phyloP scores from a whole-genome alignment of 2,113 vertebrate genomes.

The Theristicus caerulescens region DNA sequence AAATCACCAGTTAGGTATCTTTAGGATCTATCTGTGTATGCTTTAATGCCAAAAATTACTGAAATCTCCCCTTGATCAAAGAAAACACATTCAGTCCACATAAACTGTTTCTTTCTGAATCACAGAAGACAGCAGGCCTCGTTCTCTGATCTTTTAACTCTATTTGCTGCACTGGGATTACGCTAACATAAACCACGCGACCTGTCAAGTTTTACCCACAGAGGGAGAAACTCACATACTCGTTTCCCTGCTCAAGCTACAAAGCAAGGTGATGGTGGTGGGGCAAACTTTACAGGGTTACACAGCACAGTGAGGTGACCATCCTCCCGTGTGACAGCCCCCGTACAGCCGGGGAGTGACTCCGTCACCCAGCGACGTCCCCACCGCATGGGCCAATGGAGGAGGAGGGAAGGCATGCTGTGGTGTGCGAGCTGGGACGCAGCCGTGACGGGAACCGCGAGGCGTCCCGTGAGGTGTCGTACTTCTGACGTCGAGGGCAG shows the following conservation, averaged over 20 bases:
- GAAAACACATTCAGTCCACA: not conserved
- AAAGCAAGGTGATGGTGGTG: accelerated
- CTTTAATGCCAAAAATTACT: not conserved
- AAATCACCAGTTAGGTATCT: not conserved
- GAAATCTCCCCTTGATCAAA: not conserved
- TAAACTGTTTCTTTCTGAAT: not conserved
- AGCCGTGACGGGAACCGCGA: accelerated
- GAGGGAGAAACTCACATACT: not conserved
- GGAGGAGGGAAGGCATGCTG: not conserved
- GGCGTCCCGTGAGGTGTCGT: accelerated
- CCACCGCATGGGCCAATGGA: accelerated
- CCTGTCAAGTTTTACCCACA: not conserved
- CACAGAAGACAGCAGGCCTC: not conserved
- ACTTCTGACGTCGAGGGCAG: too few species aligned
- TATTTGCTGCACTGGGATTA: not conserved
- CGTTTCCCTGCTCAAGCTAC: not conserved
- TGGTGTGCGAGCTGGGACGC: not conserved
- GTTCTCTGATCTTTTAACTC: not conserved
- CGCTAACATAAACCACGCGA: not conserved
- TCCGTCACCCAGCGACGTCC: not conserved
- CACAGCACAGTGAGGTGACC: not conserved
- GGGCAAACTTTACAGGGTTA: not conserved
- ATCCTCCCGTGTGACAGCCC: accelerated
- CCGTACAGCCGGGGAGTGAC: not conserved
- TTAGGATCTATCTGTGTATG: not conserved